Conservation (phyloP, 2,888 invertebrate species). For the Platycnemis pennipes region DNA sequence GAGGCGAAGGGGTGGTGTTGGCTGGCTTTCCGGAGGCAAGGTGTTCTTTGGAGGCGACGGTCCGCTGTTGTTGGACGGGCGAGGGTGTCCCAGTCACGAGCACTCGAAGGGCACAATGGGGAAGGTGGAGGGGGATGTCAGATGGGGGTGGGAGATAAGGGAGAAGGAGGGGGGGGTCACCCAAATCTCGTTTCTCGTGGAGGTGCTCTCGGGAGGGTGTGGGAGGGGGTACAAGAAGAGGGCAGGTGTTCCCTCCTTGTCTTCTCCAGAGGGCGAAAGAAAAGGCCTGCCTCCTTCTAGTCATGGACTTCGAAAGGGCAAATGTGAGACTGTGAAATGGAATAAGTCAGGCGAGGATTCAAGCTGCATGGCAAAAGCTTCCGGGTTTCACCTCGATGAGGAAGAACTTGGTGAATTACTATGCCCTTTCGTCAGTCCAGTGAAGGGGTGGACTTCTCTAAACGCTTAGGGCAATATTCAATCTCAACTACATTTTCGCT, state of each 20-base stretch:
- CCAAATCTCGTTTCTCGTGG: neutral
- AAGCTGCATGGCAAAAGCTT: neutral
- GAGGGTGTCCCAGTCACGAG: neutral
- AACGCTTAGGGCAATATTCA: no score
- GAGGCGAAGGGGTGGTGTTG: no score
- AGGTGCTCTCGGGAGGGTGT: neutral
- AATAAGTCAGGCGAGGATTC: neutral
- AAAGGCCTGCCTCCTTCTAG: neutral
- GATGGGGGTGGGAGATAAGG: neutral
- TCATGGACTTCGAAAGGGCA: neutral
- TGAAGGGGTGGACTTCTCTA: no score
- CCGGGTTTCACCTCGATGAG: neutral
- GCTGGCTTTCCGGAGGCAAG: neutral
- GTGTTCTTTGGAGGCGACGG: neutral
- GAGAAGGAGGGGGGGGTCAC: neutral
- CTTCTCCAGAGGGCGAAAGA: neutral
- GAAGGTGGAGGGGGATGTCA: neutral
- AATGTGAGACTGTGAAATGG: neutral
- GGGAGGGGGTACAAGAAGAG: neutral
- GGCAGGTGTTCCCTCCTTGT: neutral
- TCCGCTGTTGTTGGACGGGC: neutral
- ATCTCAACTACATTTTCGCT: no score
- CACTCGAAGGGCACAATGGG: neutral
- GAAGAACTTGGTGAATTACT: no score
- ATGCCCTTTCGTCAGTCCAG: no score